Conservation (phyloP, 1,140 invertebrate species). For the Heliconius eleuchia region DNA sequence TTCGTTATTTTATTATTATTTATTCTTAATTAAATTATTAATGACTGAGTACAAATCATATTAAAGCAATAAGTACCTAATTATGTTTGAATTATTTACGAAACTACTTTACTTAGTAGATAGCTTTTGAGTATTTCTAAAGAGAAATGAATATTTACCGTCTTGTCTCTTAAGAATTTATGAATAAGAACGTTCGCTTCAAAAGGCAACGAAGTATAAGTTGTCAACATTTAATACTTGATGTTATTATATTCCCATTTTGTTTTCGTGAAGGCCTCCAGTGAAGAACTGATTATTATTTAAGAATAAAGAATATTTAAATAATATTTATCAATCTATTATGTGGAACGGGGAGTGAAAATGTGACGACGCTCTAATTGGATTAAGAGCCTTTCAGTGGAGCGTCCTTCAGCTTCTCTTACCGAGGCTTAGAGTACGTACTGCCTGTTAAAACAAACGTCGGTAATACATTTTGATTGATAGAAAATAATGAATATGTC, state of each 20-base stretch:
- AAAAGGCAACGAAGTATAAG: slow-evolving; percentile 1
- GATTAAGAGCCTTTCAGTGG: slow-evolving; percentile 18
- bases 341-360: slow-evolving; percentile 7
- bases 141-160: slow-evolving; percentile 3
- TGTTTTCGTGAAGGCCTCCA: not conserved
- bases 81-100: not conserved
- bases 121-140: not conserved
- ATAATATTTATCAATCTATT: slow-evolving; percentile 11
- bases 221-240: slow-evolving; percentile 14
- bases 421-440: not conserved
- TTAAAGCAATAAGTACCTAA: too few species aligned
- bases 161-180: not conserved
- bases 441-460: slow-evolving; percentile 2
- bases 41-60: not conserved
- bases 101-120: not conserved
- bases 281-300: slow-evolving; percentile 6
- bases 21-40: not conserved
- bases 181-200: slow-evolving; percentile 5
- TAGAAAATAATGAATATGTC: not conserved
- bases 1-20: not conserved
- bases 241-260: slow-evolving; percentile 11
- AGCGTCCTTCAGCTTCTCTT: not conserved
- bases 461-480: slow-evolving; percentile 2
- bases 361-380: slow-evolving; percentile 22
- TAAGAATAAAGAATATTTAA: slow-evolving; percentile 4